Conservation (phyloP, 2,113 vertebrate genomes). For the Elgaria multicarinata region DNA sequence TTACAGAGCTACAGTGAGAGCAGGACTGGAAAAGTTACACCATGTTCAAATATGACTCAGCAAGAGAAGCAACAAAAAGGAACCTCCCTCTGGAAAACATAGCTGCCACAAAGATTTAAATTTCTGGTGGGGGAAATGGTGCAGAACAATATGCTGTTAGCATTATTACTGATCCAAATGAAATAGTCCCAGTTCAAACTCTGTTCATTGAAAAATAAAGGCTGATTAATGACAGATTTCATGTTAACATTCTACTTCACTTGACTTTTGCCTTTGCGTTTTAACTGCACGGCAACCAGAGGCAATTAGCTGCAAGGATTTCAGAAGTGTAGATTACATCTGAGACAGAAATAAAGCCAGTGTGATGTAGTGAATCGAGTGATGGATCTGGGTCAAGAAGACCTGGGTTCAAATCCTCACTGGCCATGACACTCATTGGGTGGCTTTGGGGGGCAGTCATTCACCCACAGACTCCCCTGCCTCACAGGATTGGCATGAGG, state of each 20-base stretch:
- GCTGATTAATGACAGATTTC: not conserved
- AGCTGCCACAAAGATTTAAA: not conserved
- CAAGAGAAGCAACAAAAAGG: not conserved
- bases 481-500: too few relatives aligned
- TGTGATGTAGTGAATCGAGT: too few relatives aligned
- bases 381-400: too few relatives aligned
- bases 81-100: not conserved
- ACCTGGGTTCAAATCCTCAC: too few relatives aligned
- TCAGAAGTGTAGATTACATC: not conserved
- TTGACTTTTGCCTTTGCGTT: not conserved
- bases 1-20: not conserved
- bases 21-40: not conserved
- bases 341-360: not conserved
- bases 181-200: not conserved
- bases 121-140: not conserved
- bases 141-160: not conserved
- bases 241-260: not conserved
- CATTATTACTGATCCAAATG: not conserved
- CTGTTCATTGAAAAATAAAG: not conserved
- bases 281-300: not conserved
- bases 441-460: too few relatives aligned
- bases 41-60: not conserved
- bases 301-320: not conserved
- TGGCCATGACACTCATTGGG: too few relatives aligned
- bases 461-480: too few relatives aligned